Conservation (phyloP, 2,797 vertebrate species). For the Parambassis ranga region DNA sequence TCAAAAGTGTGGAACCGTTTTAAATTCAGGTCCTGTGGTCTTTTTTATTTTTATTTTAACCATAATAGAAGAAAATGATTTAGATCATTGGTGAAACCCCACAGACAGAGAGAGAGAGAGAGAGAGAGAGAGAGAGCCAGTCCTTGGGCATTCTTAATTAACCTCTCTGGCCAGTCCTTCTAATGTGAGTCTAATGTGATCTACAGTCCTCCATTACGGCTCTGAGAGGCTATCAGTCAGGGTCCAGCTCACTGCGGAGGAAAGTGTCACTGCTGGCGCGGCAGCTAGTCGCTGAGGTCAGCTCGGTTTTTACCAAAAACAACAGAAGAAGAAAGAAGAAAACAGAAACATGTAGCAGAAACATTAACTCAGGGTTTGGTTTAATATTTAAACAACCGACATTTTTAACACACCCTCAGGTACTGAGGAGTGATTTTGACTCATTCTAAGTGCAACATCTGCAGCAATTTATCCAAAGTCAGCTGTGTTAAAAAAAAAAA, state of each 20-base stretch:
- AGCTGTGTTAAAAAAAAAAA: no score
- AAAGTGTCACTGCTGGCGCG: constrained; percentile 46
- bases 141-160: constrained; percentile 67
- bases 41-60: constrained; percentile 22
- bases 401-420: no score
- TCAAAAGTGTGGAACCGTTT: constrained; percentile 19
- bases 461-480: no score
- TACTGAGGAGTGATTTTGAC: no score
- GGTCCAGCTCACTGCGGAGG: constrained; percentile 47
- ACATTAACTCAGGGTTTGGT: no score
- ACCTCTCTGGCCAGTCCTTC: constrained; percentile 59
- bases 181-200: constrained; percentile 70
- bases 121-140: constrained; percentile 7
- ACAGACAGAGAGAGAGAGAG: not conserved
- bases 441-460: no score
- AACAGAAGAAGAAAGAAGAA: no score
- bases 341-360: no score
- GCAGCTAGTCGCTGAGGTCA: no score
- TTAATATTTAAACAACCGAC: no score
- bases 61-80: constrained; percentile 10
- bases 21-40: not conserved
- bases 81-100: constrained; percentile 21
- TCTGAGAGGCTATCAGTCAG: constrained; percentile 71
- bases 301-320: no score
- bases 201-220: constrained; percentile 64